phyloP scores from a whole-genome alignment of 1,140 invertebrate genomes.

The Tyrophagus putrescentiae region DNA sequence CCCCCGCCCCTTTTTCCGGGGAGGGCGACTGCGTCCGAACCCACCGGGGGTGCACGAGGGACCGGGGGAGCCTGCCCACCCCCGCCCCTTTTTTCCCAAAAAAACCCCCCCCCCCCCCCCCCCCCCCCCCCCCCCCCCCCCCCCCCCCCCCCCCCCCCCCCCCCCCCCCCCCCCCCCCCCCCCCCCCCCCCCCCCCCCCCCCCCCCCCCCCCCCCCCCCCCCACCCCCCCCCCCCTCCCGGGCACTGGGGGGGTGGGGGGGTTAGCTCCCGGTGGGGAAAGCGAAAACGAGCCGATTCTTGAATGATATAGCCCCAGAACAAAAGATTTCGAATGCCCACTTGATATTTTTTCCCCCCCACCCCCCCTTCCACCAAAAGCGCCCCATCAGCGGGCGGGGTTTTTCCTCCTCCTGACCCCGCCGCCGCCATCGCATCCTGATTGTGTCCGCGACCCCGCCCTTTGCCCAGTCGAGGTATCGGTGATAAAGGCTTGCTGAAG shows the following conservation, averaged over 20 bases:
- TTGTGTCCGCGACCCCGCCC: constrained; percentile 48
- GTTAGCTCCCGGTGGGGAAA: constrained; percentile 55
- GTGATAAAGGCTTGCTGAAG: constrained; percentile 63
- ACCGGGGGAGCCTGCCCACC: constrained; percentile 33
- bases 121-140: no score
- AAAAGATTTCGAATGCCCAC: no score
- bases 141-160: constrained; percentile 43
- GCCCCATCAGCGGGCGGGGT: constrained; percentile 1
- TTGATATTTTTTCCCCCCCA: no score
- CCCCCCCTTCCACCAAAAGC: no score
- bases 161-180: constrained; percentile 79
- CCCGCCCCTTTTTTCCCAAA: constrained; percentile 61
- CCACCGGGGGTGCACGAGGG: constrained; percentile 55
- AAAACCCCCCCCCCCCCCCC: constrained; percentile 57
- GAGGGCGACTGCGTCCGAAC: no score
- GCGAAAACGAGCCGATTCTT: no score
- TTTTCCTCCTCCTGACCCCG: constrained; percentile 26
- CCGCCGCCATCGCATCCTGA: constrained; percentile 30
- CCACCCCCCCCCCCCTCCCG: constrained; percentile 54
- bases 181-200: constrained; percentile 68
- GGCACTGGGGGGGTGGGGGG: constrained; percentile 56
- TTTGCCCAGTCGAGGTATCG: constrained; percentile 61
- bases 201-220: constrained; percentile 67
- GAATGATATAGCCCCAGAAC: constrained; percentile 12
- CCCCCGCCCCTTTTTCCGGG: no score